These are phyloP conservation scores for Platypus cylindrus DNA, from an alignment of 2,888 invertebrate species.

Conservation along the genomic window DNA sequence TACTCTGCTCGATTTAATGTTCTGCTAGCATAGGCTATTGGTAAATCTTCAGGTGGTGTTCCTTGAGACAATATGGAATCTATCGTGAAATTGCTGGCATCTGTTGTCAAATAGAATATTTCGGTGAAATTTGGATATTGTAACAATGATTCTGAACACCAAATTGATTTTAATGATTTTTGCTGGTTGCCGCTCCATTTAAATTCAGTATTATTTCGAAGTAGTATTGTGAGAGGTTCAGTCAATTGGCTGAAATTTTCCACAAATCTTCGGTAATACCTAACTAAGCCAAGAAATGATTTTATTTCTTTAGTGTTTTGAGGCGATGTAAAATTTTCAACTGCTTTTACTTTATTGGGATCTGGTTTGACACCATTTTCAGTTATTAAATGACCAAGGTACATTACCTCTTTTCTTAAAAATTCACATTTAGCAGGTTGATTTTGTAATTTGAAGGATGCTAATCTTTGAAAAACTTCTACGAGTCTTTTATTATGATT, in stretches of 20 bases:
- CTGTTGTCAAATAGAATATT: conserved; percentile 11
- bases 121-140: conserved; percentile 13
- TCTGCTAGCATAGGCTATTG: conserved; percentile 11
- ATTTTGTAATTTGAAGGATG: conserved; percentile 14
- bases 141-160: conserved; percentile 13
- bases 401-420: conserved; percentile 15
- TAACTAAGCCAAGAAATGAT: conserved; percentile 17
- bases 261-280: conserved; percentile 16
- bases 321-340: conserved; percentile 12
- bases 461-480: conserved; percentile 18
- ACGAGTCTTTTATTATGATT: conserved; percentile 8
- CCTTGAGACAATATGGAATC: conserved; percentile 14
- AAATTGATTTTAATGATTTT: conserved; percentile 15
- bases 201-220: conserved; percentile 13
- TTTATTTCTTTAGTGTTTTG: conserved; percentile 16
- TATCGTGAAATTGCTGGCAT: conserved; percentile 10
- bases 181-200: conserved; percentile 14
- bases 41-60: conserved; percentile 9
- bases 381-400: conserved; percentile 16
- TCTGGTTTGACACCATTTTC: conserved; percentile 17
- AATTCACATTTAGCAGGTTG: no score
- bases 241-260: conserved; percentile 14
- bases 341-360: conserved; percentile 11
- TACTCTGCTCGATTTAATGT: conserved; percentile 15
- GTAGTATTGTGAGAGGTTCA: conserved; percentile 15